A percentile compares a stretch with the other conserved stretches of the same genome.
Conservation (phyloP, 2,113 vertebrate species). For the Oreocharis arfaki region DNA sequence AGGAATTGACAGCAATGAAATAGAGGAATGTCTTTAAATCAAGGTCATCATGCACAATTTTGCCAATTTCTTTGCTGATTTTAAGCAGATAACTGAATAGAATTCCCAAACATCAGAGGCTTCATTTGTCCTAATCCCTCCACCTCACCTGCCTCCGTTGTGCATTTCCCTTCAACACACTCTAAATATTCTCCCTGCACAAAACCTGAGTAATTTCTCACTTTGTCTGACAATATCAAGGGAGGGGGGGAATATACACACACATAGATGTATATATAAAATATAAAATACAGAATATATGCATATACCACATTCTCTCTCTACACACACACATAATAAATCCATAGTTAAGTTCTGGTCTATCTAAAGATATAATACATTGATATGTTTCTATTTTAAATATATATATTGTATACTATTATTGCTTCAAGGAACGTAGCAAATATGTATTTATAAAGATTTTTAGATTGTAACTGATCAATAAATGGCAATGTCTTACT, state of each 20-base stretch:
- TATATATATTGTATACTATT: neutral
- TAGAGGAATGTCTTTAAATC: neutral
- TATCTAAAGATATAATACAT: neutral
- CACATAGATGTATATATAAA: neutral
- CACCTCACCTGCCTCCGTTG: neutral
- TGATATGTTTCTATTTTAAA: neutral
- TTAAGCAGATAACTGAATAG: neutral
- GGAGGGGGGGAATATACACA: neutral
- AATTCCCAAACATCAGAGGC: neutral
- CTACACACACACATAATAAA: neutral
- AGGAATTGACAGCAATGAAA: neutral
- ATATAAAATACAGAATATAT: neutral
- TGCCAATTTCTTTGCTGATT: neutral
- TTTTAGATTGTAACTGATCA: neutral
- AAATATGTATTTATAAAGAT: neutral
- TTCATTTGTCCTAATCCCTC: neutral
- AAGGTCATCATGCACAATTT: neutral
- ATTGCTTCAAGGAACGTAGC: neutral
- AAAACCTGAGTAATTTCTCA: neutral
- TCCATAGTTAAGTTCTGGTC: neutral
- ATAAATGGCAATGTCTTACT: neutral
- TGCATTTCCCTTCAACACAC: neutral
- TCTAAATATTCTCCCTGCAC: neutral
- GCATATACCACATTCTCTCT: too few relatives aligned
- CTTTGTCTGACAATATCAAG: neutral